Evolutionary conservation across 2,797 vertebrate genomes (phyloP), one percentile per base, ranked within the genome.

Genomic region (Coluber constrictor): DNA sequence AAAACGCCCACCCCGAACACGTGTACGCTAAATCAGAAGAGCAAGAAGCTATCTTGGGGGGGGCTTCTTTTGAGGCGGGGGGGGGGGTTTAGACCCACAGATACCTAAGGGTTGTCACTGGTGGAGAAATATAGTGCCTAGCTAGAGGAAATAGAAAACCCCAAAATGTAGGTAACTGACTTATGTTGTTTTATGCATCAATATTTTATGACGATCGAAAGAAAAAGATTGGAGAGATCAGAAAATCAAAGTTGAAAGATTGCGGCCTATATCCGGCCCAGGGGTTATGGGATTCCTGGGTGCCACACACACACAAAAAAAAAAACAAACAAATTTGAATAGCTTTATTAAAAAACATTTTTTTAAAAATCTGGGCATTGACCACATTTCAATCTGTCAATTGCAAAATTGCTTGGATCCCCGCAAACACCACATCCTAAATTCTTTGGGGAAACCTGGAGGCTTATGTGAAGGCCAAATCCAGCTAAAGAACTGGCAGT

Each of bases 261-360:
- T n/a, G 63, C 0, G 63, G 63, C 12, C 12, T 15, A 66, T n/a
- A n/a, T 4, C 0, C 1, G 10, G 9, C 12, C 0, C 0, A 12
- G 63, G 29, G 4, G 0, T 66, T 66, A n/a, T 66, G 29, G 12
- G 12, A 13, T n/a, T 23, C 12, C 63, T 66, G 13, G 60, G 2
- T 66, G 29, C 29, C 63, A n/a, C 27, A 4, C 8, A 1, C n/a
- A n/a, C n/a, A n/a, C n/a, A n/a, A n/a, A 1, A 51, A 51, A 51
- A 1, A 1, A 37, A 37, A 37, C 37, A 8, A 60, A 10, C 27
- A 27, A 27, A 2, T 0, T 29, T 66, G 63, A n/a, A 6, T 66
- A 5, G 29, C 63, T 5, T 29, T 66, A 37, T 66, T 51, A 9
- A 54, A 54, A 54, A 5, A 2, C 37, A 37, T 37, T 37, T 37